Evolutionary conservation across 2,888 invertebrate species (phyloP).

Genomic region (Lycia hirtaria): DNA sequence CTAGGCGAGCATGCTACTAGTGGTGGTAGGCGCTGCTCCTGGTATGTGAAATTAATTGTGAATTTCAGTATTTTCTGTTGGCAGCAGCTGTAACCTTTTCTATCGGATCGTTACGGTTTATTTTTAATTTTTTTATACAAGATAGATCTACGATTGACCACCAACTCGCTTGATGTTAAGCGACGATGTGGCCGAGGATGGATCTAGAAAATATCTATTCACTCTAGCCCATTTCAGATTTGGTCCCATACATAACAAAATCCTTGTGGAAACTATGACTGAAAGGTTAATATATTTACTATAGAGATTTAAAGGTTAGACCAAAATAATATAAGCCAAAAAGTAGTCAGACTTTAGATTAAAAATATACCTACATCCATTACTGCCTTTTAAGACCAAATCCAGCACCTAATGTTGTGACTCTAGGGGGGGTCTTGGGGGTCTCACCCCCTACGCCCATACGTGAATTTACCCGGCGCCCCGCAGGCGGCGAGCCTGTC

Average conservation of each 20-base stretch:
- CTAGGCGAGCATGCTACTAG: constrained; percentile 73
- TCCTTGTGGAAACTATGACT: background rate
- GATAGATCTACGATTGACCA: too few relatives aligned
- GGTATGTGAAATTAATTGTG: constrained; percentile 32
- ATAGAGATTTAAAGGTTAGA: background rate
- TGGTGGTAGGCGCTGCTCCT: constrained; percentile 65
- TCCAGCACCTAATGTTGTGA: constrained; percentile 31
- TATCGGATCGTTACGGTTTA: constrained; percentile 3
- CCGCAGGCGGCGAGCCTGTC: constrained; percentile 73
- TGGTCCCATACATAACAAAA: background rate
- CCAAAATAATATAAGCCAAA: background rate
- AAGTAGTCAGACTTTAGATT: constrained; percentile 7
- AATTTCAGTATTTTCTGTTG: constrained; percentile 14
- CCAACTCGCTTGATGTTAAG: too few relatives aligned
- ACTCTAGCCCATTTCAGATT: too few relatives aligned
- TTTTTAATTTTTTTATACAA: too few relatives aligned
- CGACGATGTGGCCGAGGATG: too few relatives aligned
- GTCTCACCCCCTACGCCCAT: constrained; percentile 59
- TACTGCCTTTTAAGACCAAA: constrained; percentile 30
- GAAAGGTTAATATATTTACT: too few relatives aligned
- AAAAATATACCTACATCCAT: constrained; percentile 23
- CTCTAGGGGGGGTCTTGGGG: constrained; percentile 31
- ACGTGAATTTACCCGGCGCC: constrained; percentile 83
- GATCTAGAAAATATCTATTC: too few relatives aligned
- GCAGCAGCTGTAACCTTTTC: constrained; percentile 8